phyloP scores from a whole-genome alignment of 2,113 vertebrate species.

The Henicopernis longicauda region DNA sequence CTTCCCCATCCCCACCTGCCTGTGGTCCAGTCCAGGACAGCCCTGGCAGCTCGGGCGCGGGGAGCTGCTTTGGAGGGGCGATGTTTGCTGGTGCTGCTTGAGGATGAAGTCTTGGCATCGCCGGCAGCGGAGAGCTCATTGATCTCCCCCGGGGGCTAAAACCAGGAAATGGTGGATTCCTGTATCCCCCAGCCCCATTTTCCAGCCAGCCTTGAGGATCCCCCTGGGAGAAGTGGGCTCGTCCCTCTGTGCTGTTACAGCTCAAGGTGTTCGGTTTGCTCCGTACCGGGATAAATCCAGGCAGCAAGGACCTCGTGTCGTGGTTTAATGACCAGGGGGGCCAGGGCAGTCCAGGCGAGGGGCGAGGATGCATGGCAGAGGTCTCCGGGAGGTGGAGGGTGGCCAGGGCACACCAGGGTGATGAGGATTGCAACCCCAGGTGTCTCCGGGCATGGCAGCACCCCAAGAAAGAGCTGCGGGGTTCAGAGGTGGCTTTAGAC shows the following conservation, averaged over 20 bases:
- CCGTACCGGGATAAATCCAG: fast-evolving
- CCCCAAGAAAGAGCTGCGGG: not conserved
- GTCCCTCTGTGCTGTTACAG: fast-evolving
- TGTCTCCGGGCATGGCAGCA: not conserved
- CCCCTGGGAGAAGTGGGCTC: not conserved
- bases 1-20: not conserved
- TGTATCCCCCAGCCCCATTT: not conserved
- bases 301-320: not conserved
- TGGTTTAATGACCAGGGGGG: too few relatives aligned
- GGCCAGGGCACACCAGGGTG: not conserved
- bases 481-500: not conserved
- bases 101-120: not conserved
- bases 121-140: not conserved
- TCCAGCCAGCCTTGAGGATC: not conserved
- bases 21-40: not conserved
- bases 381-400: not conserved
- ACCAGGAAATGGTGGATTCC: not conserved
- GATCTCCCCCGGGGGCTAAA: not conserved
- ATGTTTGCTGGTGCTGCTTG: not conserved
- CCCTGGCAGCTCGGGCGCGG: fast-evolving
- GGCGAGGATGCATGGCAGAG: not conserved
- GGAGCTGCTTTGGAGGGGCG: fast-evolving
- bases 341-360: not conserved
- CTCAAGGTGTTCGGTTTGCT: not conserved
- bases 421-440: not conserved